Percentiles rank a stretch among this genome's conserved stretches.
Conservation (phyloP, 2,113 vertebrate genomes). For the Tichodroma muraria region DNA sequence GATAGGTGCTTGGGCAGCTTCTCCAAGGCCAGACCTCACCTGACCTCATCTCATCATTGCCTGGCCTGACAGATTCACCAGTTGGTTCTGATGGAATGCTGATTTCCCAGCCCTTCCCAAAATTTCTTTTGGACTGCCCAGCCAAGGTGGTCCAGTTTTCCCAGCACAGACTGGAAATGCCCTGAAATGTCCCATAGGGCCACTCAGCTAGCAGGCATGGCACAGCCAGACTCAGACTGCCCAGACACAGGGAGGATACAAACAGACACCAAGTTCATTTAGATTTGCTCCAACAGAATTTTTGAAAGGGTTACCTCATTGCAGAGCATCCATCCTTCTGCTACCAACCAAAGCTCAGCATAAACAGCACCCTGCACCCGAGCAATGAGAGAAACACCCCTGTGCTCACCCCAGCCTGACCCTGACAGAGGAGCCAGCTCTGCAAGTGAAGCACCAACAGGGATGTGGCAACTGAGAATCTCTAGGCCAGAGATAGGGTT, state of each 20-base stretch:
- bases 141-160: background rate
- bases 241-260: background rate
- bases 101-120: background rate
- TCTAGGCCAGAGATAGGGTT: background rate
- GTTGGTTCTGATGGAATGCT: background rate
- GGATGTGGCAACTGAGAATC: background rate
- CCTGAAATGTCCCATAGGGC: background rate
- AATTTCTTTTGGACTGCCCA: background rate
- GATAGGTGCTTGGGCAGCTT: background rate
- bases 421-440: background rate
- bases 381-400: background rate
- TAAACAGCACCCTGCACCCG: background rate
- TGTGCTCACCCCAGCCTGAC: background rate
- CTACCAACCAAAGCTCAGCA: background rate
- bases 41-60: background rate
- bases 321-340: background rate
- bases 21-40: background rate
- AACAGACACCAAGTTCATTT: background rate
- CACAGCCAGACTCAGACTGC: background rate
- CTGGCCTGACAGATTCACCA: background rate
- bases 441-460: background rate
- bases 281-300: background rate
- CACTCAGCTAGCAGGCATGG: background rate
- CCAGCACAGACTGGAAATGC: background rate
- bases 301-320: background rate